Evolutionary conservation across 1,140 invertebrate species (phyloP).

Genomic region (Berghia stephanieae): DNA sequence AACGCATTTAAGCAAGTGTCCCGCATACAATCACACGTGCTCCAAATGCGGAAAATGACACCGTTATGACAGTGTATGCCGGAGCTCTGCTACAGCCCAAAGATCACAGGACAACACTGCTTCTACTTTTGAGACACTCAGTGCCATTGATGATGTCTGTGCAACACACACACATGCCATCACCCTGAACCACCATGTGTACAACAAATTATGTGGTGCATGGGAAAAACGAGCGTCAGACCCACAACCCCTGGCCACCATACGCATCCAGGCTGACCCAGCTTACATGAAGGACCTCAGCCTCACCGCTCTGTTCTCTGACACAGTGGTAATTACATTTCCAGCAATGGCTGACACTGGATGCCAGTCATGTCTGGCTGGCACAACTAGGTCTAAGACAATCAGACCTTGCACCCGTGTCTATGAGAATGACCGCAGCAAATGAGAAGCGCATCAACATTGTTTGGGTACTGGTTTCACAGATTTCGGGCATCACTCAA

Average conservation of each 20-base stretch:
- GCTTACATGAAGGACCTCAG: conserved; percentile 35
- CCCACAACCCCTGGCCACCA: conserved; percentile 35
- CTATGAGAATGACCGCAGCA: conserved; percentile 17
- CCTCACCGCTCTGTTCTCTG: not conserved
- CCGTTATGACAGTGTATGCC: not conserved
- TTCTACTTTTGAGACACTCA: conserved; percentile 17
- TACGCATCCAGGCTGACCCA: conserved; percentile 16
- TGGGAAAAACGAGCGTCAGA: conserved; percentile 30
- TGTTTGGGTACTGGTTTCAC: not conserved
- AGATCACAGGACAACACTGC: not conserved
- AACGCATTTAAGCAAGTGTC: not conserved
- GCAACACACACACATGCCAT: conserved; percentile 9
- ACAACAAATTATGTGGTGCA: conserved; percentile 30
- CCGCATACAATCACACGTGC: not conserved
- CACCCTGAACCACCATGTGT: conserved; percentile 40
- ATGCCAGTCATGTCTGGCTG: conserved; percentile 16
- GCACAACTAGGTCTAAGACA: not conserved
- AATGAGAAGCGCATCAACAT: not conserved
- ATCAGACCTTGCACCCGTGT: conserved; percentile 16
- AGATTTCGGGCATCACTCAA: not conserved
- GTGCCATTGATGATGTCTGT: conserved; percentile 13
- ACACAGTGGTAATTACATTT: not conserved
- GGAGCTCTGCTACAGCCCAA: not conserved
- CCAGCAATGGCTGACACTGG: conserved; percentile 21
- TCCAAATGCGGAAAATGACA: not conserved